Evolutionary conservation across 1,140 invertebrate species (phyloP).

Genomic region (Medauroidea extradentata): DNA sequence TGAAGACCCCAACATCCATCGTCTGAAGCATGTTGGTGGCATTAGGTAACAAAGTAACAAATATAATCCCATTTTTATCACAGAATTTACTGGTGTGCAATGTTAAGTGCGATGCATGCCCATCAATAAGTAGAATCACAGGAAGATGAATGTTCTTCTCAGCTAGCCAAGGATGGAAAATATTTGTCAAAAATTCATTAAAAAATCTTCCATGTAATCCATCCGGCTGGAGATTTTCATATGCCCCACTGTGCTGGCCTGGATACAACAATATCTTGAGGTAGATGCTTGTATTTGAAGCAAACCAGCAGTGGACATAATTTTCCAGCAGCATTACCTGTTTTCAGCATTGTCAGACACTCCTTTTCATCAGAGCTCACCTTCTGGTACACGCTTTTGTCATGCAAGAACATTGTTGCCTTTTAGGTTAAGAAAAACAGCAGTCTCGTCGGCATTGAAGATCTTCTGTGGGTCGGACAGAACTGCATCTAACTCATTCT

Average conservation of each 20-base stretch:
- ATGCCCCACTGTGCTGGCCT: constrained; percentile 34
- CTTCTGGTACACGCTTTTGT: constrained; percentile 32
- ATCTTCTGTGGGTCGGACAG: constrained; percentile 17
- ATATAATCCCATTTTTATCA: background rate
- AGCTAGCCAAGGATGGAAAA: constrained; percentile 19
- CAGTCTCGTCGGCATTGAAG: constrained; percentile 41
- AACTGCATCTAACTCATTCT: background rate
- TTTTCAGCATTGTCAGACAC: constrained; percentile 36
- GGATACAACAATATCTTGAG: constrained; percentile 24
- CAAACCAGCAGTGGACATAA: constrained; percentile 37
- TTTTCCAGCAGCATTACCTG: constrained; percentile 36
- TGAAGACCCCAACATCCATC: background rate
- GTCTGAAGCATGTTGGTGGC: background rate
- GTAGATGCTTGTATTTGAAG: constrained; percentile 34
- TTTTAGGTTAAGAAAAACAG: constrained; percentile 28
- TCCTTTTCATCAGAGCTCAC: constrained; percentile 37
- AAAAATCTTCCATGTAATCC: constrained; percentile 18
- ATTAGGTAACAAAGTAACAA: background rate
- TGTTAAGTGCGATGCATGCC: constrained; percentile 5
- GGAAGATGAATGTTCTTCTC: constrained; percentile 15
- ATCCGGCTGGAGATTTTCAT: constrained; percentile 33
- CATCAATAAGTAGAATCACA: constrained; percentile 6
- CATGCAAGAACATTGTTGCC: constrained; percentile 26
- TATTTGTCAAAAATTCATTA: constrained; percentile 20
- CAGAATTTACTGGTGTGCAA: constrained; percentile 2